Evolutionary conservation across 2,888 invertebrate species (phyloP).

Genomic region (Amblyteles armatorius): DNA sequence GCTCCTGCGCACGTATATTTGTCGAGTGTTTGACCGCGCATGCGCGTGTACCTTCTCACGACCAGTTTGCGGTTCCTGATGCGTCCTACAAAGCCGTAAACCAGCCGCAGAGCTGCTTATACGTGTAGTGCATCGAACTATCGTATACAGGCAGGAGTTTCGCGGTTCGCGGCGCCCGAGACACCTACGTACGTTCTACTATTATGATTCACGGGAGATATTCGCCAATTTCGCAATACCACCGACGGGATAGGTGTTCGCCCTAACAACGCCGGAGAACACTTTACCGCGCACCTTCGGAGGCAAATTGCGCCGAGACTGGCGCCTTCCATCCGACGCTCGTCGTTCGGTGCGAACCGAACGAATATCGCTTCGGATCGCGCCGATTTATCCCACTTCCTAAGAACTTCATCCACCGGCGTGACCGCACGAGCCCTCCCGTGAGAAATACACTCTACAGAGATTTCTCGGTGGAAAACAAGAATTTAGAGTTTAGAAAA

Average conservation of each 20-base stretch:
- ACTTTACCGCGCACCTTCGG: slow-evolving; percentile 30
- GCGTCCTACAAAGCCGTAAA: slow-evolving; percentile 19
- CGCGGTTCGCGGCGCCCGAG: slow-evolving; percentile 9
- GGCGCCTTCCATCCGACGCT: slow-evolving; percentile 19
- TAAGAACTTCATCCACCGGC: slow-evolving; percentile 20
- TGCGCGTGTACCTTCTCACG: slow-evolving; percentile 43
- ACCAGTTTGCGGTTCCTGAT: slow-evolving; percentile 52
- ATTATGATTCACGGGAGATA: slow-evolving; percentile 37
- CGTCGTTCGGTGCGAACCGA: slow-evolving; percentile 3
- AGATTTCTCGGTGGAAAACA: background rate
- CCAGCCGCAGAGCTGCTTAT: background rate
- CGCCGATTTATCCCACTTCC: background rate
- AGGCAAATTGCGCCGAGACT: slow-evolving; percentile 29
- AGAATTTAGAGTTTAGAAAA: background rate
- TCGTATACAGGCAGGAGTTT: slow-evolving; percentile 11
- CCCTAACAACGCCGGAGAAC: slow-evolving; percentile 8
- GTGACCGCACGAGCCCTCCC: background rate
- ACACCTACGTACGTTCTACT: slow-evolving; percentile 38
- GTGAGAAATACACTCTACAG: background rate
- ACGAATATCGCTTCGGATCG: background rate
- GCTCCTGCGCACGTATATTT: slow-evolving; percentile 10
- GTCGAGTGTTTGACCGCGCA: slow-evolving; percentile 11
- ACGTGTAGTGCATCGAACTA: slow-evolving; percentile 7
- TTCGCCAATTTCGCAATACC: too few relatives aligned
- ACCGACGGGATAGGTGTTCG: background rate